Base-by-base conservation (phyloP, 92 coral and sea anemone genomes). In the Zoanthus gigantus region DNA sequence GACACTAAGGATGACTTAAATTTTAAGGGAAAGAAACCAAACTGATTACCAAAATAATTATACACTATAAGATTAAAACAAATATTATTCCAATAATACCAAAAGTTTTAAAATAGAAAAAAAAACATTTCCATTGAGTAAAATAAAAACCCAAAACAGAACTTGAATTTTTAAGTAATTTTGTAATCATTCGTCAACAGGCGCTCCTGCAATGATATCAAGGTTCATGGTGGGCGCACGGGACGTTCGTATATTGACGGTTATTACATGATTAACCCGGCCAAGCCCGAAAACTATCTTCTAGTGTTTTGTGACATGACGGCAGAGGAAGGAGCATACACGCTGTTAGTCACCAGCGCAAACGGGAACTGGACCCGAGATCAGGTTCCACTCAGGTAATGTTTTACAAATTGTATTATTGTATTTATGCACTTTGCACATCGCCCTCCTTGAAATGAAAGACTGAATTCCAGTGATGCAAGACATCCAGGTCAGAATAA, bases 251-350 rank as follows among this genome's bases (percentile, higher is more conserved):
- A 84, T 57, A 16, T 29, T 37, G 90, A 91, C 28, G 72, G 78
- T 13, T 78, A 47, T 72, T 91, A 91, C 85, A 88, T 91, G 90
- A 85, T 84, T 18, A 75, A 72, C 18, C 88, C 90, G 4, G 57
- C 71, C 10, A 69, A 65, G n/a, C 83, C 80, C 13, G 81, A 87
- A 63, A 73, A 52, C 30, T 91, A 91, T 77, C 92, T 91, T 57
- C 94, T 92, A 9, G 92, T 91, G 18, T 91, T 48, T 60, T 91
- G 94, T 32, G 94, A 91, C 72, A 91, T 91, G 94, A 84, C 89
- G 80, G 78, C 92, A 71, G 92, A 88, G 34, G 82, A 29, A 14
- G 94, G 94, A 16, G 94, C 92, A 9, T 91, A 56, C 54, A 91
- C 94, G 14, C 73, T 91, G 72, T 28, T 91, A 30, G 90, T 91